Conservation (phyloP, 2,113 vertebrate genomes). For the Nymphicus hollandicus region DNA sequence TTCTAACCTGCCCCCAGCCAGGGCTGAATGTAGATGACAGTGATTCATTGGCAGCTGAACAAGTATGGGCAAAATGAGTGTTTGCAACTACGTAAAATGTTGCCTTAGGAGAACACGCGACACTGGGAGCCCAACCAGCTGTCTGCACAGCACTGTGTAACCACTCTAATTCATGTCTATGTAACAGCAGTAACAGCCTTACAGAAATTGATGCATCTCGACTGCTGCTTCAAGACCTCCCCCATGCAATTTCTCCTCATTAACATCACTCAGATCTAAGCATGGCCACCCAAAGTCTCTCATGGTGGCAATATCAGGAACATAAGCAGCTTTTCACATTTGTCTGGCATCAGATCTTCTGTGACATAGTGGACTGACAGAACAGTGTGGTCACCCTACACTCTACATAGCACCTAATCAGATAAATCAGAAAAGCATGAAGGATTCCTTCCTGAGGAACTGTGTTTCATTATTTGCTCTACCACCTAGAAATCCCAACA, state of each 20-base stretch:
- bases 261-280: not conserved
- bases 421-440: not conserved
- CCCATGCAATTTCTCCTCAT: not conserved
- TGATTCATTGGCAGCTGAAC: constrained; percentile 13
- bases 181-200: not conserved
- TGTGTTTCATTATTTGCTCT: not conserved
- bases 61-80: not conserved
- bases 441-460: not conserved
- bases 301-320: not conserved
- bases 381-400: not conserved
- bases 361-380: not conserved
- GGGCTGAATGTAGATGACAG: not conserved
- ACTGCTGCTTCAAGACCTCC: not conserved
- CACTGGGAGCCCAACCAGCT: not conserved
- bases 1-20: not conserved
- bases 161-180: not conserved
- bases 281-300: not conserved
- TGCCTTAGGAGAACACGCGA: not conserved
- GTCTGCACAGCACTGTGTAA: not conserved
- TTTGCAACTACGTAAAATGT: not conserved
- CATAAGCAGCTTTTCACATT: not conserved
- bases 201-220: not conserved
- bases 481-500: not conserved
- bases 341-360: not conserved
- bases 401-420: not conserved